Evolutionary conservation across 2,113 vertebrate species (phyloP), one percentile per base, ranked within the genome.

Genomic region (Narcine bancroftii): DNA sequence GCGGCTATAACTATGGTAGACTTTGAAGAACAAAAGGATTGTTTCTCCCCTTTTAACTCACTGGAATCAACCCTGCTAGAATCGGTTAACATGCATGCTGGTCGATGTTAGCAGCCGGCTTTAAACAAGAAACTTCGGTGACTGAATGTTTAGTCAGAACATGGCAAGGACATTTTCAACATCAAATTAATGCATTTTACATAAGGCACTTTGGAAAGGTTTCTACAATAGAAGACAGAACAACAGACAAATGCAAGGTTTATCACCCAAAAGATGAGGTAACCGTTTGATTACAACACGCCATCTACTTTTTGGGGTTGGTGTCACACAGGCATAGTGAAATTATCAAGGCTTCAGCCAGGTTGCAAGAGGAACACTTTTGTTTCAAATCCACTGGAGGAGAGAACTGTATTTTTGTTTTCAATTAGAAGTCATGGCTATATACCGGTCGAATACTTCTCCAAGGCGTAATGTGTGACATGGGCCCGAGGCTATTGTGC

Each of bases 391-490:
- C 56, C 7, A 60, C 60, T 36, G 53, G 33, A 60, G 6, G 56
- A 63, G 17, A 7, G 53, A 60, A 60, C 50, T 36, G 81, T 56
- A 63, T 42, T 60, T 60, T 81, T 81, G 45, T 81, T 87, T 87
- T 21, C 53, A 60, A 87, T 63, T 60, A 36, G 33, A 87, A 60
- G n/a, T 36, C 56, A n/a, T 60, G 15, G 81, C 81, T 36, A 85
- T 21, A 36, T 36, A 6, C 53, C 6, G 53, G 15, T 63, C 19
- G 53, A 60, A 87, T 21, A 60, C 81, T 33, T 85, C 81, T 56
- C 50, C 81, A 85, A 60, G 53, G 81, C 53, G 47, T 56, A 53
- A 83, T 13, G 29, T 87, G 33, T 87, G 81, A 87, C 81, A 87
- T 36, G 81, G 53, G 81, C 81, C 81, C 33, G 53, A 85, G 81